A percentile compares a stretch with the other conserved stretches of the same genome.
Conservation (phyloP, 2,888 invertebrate genomes). For the Drosophila recens region DNA sequence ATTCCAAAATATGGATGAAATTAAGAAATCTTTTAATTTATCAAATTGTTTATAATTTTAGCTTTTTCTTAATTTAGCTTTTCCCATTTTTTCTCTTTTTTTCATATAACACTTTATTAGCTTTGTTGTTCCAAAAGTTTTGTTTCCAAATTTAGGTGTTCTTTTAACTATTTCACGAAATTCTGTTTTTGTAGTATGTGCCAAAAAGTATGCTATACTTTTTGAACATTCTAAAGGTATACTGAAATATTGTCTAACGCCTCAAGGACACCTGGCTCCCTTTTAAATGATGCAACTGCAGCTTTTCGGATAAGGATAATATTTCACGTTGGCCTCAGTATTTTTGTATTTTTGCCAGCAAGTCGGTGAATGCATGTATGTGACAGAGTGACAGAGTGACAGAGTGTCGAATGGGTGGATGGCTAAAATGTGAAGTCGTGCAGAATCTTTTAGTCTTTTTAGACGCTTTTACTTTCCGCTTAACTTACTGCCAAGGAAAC, state of each 20-base stretch:
- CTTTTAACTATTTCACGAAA: background rate
- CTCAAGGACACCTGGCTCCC: background rate
- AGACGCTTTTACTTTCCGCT: constrained; percentile 18
- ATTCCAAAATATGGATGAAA: too few species aligned
- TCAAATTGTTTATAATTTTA: too few species aligned
- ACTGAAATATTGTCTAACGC: background rate
- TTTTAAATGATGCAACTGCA: background rate
- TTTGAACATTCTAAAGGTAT: background rate
- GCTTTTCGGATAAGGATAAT: background rate
- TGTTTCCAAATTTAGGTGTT: too few species aligned
- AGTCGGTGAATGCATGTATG: background rate
- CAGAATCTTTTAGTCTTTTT: constrained; percentile 9
- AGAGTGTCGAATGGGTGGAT: background rate
- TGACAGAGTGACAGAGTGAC: constrained; percentile 1
- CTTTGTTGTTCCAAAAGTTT: too few species aligned
- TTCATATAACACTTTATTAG: too few species aligned
- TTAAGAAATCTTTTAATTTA: too few species aligned
- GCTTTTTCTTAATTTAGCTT: too few species aligned
- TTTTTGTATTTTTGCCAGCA: background rate
- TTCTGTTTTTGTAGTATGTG: background rate
- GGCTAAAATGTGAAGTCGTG: background rate
- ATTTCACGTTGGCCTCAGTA: background rate
- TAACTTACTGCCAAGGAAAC: constrained; percentile 29
- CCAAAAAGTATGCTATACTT: constrained; percentile 30
- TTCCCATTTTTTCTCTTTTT: too few species aligned